Evolutionary conservation across 2,888 invertebrate genomes (phyloP).

Genomic region (Lithophane ornitopus): DNA sequence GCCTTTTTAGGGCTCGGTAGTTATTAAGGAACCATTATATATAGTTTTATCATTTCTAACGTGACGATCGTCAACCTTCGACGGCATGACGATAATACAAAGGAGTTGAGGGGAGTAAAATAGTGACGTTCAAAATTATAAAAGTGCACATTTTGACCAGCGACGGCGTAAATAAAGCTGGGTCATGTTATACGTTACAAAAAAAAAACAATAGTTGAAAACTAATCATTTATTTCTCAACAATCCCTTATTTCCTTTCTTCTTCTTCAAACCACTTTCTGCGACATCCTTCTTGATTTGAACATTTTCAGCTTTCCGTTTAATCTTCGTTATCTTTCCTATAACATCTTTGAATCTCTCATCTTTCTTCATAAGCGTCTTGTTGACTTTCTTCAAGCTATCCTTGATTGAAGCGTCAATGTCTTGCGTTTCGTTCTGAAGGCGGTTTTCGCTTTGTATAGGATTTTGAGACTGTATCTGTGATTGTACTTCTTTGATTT

Average conservation of each 20-base stretch:
- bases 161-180: no score
- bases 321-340: conserved; percentile 86
- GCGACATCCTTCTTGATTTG: conserved; percentile 64
- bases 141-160: background rate
- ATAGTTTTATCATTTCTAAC: background rate
- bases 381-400: conserved; percentile 84
- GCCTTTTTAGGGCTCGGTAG: no score
- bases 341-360: conserved; percentile 87
- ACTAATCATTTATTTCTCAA: conserved; percentile 51
- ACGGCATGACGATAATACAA: background rate
- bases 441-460: conserved; percentile 64
- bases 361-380: conserved; percentile 86
- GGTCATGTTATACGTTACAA: background rate
- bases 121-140: background rate
- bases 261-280: conserved; percentile 71
- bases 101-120: background rate
- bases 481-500: conserved; percentile 81
- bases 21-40: no score
- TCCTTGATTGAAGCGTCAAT: conserved; percentile 83
- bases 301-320: conserved; percentile 83
- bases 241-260: conserved; percentile 52
- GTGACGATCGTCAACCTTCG: background rate
- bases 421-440: conserved; percentile 70
- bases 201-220: background rate
- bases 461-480: conserved; percentile 74